Conservation (phyloP, 2,888 invertebrate genomes). For the Steinernema hermaphroditum region DNA sequence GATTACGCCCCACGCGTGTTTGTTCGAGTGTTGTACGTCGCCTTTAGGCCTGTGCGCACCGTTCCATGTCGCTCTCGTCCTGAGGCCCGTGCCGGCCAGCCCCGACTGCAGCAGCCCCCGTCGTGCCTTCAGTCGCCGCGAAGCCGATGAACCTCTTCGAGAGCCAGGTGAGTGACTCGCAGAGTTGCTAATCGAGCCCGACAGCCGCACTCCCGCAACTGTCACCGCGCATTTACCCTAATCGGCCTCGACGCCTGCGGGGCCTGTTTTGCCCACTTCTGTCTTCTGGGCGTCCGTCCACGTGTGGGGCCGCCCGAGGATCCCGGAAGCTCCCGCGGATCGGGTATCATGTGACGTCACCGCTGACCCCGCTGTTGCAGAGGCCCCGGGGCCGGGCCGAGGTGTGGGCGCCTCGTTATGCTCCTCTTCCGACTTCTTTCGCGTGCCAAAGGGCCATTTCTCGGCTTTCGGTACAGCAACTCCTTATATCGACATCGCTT, state of each 20-base stretch:
- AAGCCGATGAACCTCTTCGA: constrained; percentile 7
- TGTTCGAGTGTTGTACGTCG: too few species aligned
- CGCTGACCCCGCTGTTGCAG: neutral
- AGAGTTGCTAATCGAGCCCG: constrained; percentile 18
- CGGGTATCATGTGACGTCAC: neutral
- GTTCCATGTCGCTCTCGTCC: too few species aligned
- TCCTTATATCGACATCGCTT: neutral
- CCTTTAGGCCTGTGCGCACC: too few species aligned
- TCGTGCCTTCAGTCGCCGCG: constrained; percentile 4
- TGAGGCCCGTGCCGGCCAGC: too few species aligned
- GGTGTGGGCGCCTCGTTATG: neutral
- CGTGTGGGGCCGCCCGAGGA: too few species aligned
- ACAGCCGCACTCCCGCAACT: constrained; percentile 1
- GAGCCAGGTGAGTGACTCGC: constrained; percentile 6
- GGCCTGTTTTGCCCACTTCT: neutral
- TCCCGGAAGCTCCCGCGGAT: too few species aligned
- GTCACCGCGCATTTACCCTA: constrained; percentile 19
- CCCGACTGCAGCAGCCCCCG: neutral
- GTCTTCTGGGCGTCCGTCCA: neutral
- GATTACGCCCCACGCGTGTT: neutral
- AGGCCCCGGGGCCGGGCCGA: neutral
- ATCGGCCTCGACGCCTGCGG: constrained; percentile 4
- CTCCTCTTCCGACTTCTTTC: constrained; percentile 13
- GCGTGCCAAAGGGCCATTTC: constrained; percentile 23
- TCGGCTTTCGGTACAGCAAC: constrained; percentile 19